These are phyloP conservation scores for Microcebus jonahi DNA, from an alignment of 2,113 vertebrate genomes.

Conservation along the genomic window DNA sequence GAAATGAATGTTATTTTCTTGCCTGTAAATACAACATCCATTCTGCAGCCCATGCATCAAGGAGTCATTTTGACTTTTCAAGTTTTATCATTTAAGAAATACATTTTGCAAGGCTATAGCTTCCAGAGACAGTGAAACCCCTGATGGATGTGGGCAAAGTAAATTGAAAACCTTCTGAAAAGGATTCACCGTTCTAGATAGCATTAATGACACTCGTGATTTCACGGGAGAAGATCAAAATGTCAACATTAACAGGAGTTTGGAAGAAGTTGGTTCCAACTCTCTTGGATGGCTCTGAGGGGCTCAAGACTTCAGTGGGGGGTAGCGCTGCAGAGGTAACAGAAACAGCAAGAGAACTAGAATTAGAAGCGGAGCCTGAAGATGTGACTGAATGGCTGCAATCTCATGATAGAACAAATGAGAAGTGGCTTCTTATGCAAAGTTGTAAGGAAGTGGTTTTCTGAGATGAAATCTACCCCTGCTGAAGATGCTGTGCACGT, in stretches of 20 bases:
- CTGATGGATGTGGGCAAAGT: neutral
- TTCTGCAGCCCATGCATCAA: neutral
- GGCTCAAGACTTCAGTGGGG: neutral
- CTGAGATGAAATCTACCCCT: neutral
- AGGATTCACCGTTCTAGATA: neutral
- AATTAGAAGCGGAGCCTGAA: neutral
- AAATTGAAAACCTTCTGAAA: neutral
- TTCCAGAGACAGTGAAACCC: neutral
- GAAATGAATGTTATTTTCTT: neutral
- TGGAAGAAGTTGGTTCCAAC: neutral
- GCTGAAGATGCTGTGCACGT: neutral
- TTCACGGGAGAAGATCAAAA: neutral
- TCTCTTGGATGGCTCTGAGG: neutral
- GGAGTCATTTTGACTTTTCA: neutral
- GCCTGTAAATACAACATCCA: neutral
- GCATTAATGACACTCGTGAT: neutral
- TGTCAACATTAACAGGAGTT: neutral
- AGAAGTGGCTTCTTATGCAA: neutral
- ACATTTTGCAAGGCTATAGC: neutral
- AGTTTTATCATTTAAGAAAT: neutral
- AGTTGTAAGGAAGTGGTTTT: neutral
- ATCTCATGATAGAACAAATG: neutral
- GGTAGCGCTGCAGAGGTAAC: neutral
- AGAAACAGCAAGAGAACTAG: neutral
- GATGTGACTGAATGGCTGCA: neutral